Evolutionary conservation across 2,888 invertebrate species (phyloP), one percentile per base, ranked within the genome.

Genomic region (Hipparchia semele): DNA sequence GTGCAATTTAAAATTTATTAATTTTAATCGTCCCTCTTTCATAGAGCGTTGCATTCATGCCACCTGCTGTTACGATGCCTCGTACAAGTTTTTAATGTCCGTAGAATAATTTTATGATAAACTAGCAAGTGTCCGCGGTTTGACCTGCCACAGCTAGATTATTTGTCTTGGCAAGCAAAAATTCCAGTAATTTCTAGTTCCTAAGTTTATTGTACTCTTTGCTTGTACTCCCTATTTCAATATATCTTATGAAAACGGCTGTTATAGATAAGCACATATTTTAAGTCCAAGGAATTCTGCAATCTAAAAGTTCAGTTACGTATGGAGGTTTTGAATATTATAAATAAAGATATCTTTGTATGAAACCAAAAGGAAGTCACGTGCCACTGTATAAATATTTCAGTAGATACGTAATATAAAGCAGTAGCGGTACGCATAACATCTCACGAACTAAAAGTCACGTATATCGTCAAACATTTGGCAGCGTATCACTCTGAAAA

Each of bases 1-100:
- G 83, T 85, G 83, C 86, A 88, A 89, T 64, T 88, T 89, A 88
- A 85, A 89, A 87, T 87, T 86, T 86, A 88, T 88, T 88, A 88
- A 88, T 87, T 86, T 86, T 78, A 83, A 79, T 86, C 81, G 78
- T 79, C 79, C 81, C 81, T 79, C 81, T 87, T 86, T 87, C 87
- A 86, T 84, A 84, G 80, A 81, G 80, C 56, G 12, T 39, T 67
- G 66, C 58, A 65, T 68, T 73, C 65, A 53, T 71, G 70, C 76
- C 67, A 72, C 77, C 76, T 72, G 76, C 75, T 76, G 78, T 67
- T 62, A 54, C n/a, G 49, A 65, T 54, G 72, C 53, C 13, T 12
- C 6, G 53, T 64, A 46, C 64, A 67, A 61, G 69, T 72, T 75
- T 66, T 70, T 66, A 54, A 67, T 70, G 66, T 61, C 54, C 46